Percentiles rank a stretch among this genome's conserved stretches.
phyloP scores from a whole-genome alignment of 2,797 vertebrate species.

The Tauraco hartlaubi region DNA sequence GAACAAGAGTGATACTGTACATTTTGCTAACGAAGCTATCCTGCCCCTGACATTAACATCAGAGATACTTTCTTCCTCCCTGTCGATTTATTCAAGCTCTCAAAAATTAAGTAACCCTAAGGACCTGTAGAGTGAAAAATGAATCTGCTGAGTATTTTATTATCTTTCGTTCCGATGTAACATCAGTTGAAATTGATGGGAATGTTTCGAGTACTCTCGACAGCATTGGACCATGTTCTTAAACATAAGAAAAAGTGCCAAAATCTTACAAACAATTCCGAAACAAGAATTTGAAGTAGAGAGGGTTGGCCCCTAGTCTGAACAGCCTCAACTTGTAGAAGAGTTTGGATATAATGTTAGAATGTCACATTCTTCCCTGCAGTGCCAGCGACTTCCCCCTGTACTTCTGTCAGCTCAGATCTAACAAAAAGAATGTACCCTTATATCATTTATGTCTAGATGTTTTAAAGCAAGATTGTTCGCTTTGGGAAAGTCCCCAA shows the following conservation, averaged over 20 bases:
- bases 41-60: background rate
- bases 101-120: background rate
- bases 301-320: background rate
- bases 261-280: background rate
- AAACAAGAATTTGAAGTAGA: background rate
- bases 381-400: rapidly evolving
- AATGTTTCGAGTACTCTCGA: background rate
- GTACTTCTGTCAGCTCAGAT: background rate
- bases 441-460: background rate
- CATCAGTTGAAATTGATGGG: background rate
- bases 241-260: background rate
- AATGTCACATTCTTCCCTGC: background rate
- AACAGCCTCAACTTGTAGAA: background rate
- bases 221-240: background rate
- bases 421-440: background rate
- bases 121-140: background rate
- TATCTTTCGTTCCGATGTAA: background rate
- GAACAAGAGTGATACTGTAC: background rate
- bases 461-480: background rate
- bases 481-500: background rate
- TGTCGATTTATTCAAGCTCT: slow-evolving; percentile 4
- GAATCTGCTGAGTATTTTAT: background rate
- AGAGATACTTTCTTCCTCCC: background rate
- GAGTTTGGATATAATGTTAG: background rate
- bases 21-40: slow-evolving; percentile 1